Percentiles rank a stretch among this genome's conserved stretches.
phyloP scores from a whole-genome alignment of 2,888 invertebrate species.

The Colostygia pectinataria region DNA sequence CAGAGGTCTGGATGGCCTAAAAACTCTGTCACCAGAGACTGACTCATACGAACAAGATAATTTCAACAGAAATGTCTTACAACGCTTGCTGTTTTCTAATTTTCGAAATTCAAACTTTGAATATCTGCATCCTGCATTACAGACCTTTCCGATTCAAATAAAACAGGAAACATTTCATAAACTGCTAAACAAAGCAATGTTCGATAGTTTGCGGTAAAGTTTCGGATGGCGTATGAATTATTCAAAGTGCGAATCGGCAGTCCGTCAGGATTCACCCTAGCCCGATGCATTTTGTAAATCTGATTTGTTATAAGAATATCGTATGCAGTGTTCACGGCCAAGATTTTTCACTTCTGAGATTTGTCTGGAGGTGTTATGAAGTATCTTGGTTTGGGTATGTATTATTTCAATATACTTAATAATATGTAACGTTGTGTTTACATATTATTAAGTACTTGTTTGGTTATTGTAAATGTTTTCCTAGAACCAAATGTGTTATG shows the following conservation, averaged over 20 bases:
- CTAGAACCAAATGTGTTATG: too few species aligned
- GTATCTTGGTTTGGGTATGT: background rate
- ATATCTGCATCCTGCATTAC: too few species aligned
- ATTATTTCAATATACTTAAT: too few species aligned
- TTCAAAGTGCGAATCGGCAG: constrained; percentile 76
- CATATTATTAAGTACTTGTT: too few species aligned
- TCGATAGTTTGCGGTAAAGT: constrained; percentile 59
- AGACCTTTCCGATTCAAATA: constrained; percentile 37
- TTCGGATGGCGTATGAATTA: constrained; percentile 75
- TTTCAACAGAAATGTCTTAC: too few species aligned
- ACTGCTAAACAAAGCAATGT: constrained; percentile 74
- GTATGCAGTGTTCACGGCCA: constrained; percentile 61
- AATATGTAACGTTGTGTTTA: background rate
- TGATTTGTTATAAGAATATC: constrained; percentile 63
- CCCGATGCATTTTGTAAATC: constrained; percentile 75
- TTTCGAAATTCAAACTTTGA: background rate
- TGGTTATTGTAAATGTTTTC: too few species aligned
- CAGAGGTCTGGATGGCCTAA: too few species aligned
- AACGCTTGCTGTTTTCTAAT: too few species aligned
- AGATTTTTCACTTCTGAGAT: constrained; percentile 61
- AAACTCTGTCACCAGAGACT: too few species aligned
- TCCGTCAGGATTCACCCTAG: constrained; percentile 66
- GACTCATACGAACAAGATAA: too few species aligned
- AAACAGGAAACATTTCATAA: constrained; percentile 60
- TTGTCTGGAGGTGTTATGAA: constrained; percentile 41